Conservation (phyloP, 2,113 vertebrate species). For the Calyptomena viridis region DNA sequence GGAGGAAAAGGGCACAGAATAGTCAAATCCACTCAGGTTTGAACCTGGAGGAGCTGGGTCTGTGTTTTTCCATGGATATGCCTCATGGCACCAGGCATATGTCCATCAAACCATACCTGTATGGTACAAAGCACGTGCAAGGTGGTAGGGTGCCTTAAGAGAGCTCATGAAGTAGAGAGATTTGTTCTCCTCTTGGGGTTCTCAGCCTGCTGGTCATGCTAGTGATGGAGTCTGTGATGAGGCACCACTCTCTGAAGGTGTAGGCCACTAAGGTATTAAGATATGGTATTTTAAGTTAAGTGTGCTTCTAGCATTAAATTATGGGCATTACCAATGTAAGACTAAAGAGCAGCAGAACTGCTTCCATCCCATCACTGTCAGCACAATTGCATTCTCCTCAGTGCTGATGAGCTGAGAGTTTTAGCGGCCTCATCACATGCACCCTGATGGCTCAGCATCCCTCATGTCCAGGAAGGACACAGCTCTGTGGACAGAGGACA, state of each 20-base stretch:
- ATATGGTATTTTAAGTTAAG: not conserved
- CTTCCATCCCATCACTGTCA: not conserved
- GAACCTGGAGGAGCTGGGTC: not conserved
- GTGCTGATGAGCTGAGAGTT: not conserved
- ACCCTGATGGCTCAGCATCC: not conserved
- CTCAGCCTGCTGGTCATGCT: not conserved
- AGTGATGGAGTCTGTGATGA: not conserved
- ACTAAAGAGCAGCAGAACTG: not conserved
- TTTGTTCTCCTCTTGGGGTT: not conserved
- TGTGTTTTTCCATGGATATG: not conserved
- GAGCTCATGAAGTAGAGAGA: not conserved
- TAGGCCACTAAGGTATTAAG: not conserved
- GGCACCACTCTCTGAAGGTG: not conserved
- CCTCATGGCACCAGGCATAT: not conserved
- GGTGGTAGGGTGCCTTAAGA: rapidly evolving
- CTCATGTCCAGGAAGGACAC: not conserved
- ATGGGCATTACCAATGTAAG: rapidly evolving
- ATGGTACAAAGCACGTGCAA: rapidly evolving
- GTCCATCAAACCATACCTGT: not conserved
- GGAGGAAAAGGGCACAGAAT: not conserved
- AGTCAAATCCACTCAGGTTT: not conserved
- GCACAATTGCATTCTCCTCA: not conserved
- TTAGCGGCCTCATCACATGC: not conserved
- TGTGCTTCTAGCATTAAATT: not conserved
- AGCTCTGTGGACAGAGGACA: not conserved